A percentile compares a stretch with the other conserved stretches of the same genome.
Evolutionary conservation across 2,888 invertebrate genomes (phyloP).

Genomic region (Coecobrya sp.): DNA sequence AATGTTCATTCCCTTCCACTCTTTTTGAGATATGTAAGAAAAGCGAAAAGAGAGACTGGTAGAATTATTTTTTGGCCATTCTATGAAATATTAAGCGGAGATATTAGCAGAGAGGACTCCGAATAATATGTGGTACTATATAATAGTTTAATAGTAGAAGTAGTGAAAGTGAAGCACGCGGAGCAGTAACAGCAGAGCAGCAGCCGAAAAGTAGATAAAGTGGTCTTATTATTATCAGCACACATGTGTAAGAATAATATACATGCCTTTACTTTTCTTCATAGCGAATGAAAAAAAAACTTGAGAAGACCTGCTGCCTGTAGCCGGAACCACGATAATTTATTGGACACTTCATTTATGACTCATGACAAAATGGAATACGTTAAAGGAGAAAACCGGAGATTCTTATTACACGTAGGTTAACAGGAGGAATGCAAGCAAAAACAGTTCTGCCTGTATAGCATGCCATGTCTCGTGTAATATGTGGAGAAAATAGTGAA

Average conservation of each 20-base stretch:
- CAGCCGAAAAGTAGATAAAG: slow-evolving; percentile 51
- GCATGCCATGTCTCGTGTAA: slow-evolving; percentile 5
- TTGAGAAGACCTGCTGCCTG: slow-evolving; percentile 52
- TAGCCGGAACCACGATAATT: slow-evolving; percentile 74
- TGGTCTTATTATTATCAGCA: slow-evolving; percentile 59
- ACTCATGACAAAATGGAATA: slow-evolving; percentile 79
- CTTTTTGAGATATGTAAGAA: slow-evolving; percentile 33
- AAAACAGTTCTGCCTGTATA: background rate
- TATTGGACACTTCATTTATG: slow-evolving; percentile 80
- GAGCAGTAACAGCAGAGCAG: background rate
- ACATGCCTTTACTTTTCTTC: slow-evolving; percentile 10
- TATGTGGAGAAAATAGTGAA: slow-evolving; percentile 44
- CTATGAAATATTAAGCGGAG: slow-evolving; percentile 69
- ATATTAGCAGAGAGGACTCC: slow-evolving; percentile 63
- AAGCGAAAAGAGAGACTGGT: slow-evolving; percentile 16
- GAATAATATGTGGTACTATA: slow-evolving; percentile 16
- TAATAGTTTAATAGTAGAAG: slow-evolving; percentile 47
- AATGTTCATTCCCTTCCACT: slow-evolving; percentile 42
- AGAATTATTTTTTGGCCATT: slow-evolving; percentile 55
- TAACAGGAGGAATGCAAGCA: slow-evolving; percentile 38
- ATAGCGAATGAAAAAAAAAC: slow-evolving; percentile 3
- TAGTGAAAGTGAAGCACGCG: background rate
- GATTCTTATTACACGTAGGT: slow-evolving; percentile 60
- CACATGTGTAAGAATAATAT: slow-evolving; percentile 40
- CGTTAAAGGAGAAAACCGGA: slow-evolving; percentile 63